Percentiles rank a stretch among this genome's conserved stretches.
Evolutionary conservation across 2,797 vertebrate species (phyloP).

Genomic region (Sarcophilus harrisii): DNA sequence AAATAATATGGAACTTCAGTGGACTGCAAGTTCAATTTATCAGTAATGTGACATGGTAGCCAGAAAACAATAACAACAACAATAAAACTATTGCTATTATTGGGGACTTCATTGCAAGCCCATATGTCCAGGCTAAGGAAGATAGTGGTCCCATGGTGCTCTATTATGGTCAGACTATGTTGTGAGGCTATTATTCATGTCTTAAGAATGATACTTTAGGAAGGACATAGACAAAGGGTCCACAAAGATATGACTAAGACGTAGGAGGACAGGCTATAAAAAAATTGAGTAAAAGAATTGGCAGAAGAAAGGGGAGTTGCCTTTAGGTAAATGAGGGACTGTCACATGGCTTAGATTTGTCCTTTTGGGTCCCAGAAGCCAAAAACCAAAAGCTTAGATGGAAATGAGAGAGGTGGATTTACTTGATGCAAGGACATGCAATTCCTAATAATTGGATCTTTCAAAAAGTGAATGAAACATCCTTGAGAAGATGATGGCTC

Average conservation of each 20-base stretch:
- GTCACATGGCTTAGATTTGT: neutral
- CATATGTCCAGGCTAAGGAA: neutral
- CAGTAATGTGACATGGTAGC: neutral
- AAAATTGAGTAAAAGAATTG: neutral
- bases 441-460: neutral
- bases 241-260: neutral
- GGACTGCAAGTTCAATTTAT: neutral
- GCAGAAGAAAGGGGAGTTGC: neutral
- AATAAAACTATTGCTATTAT: neutral
- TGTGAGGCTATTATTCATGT: neutral
- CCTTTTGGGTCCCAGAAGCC: neutral
- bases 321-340: neutral
- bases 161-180: neutral
- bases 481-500: neutral
- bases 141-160: neutral
- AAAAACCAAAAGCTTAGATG: neutral
- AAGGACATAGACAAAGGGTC: neutral
- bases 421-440: neutral
- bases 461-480: neutral
- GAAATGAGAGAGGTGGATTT: neutral
- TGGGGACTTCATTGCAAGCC: neutral
- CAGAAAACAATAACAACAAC: neutral
- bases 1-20: neutral
- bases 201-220: neutral
- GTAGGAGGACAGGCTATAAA: neutral